Conservation (phyloP, 2,797 vertebrate species). For the Macropus fuliginosus region DNA sequence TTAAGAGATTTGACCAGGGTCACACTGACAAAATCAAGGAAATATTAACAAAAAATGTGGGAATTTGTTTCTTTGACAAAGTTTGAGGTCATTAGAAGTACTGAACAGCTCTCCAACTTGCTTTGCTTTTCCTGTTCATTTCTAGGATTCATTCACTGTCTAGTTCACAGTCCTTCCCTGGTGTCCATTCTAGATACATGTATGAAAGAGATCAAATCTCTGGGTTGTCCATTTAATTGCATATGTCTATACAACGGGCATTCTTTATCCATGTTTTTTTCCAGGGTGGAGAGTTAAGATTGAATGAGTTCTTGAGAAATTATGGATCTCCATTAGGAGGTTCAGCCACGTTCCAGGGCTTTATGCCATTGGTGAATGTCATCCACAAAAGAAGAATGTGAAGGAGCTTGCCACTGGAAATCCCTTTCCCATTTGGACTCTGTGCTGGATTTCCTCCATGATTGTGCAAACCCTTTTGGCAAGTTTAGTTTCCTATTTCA, state of each 20-base stretch:
- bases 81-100: background rate
- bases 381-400: background rate
- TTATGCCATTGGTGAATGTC: background rate
- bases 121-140: background rate
- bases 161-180: too few species aligned
- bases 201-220: background rate
- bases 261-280: background rate
- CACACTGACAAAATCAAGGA: background rate
- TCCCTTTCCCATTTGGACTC: background rate
- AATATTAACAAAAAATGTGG: background rate
- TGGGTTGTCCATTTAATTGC: background rate
- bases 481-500: background rate
- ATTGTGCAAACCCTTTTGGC: background rate
- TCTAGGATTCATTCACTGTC: background rate
- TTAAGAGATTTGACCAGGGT: too few species aligned
- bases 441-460: background rate
- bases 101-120: background rate
- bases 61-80: too few species aligned
- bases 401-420: background rate
- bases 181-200: too few species aligned
- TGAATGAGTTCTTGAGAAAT: background rate
- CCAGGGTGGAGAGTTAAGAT: background rate
- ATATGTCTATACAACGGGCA: background rate
- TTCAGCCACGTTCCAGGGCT: background rate
- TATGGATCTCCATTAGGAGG: background rate